phyloP scores from a whole-genome alignment of 2,888 invertebrate species.

The Tenthredo distinguenda region DNA sequence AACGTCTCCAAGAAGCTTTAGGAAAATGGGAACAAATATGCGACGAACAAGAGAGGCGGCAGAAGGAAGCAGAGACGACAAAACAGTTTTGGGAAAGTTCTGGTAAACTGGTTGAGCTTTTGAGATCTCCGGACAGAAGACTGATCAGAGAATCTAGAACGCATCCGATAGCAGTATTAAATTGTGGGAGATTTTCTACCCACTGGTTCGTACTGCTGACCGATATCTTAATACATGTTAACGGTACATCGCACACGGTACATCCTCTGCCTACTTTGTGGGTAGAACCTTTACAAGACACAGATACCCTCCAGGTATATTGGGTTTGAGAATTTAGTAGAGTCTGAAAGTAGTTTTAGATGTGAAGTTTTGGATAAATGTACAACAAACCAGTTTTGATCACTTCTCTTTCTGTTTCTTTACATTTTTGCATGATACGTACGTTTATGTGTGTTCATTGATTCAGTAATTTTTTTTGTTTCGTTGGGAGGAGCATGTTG shows the following conservation, averaged over 20 bases:
- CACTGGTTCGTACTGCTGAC: slow-evolving; percentile 91
- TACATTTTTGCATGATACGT: neutral
- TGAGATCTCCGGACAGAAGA: slow-evolving; percentile 85
- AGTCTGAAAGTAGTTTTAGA: neutral
- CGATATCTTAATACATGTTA: slow-evolving; percentile 89
- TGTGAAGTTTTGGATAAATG: neutral
- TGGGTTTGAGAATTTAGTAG: neutral
- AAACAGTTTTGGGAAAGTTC: slow-evolving; percentile 87
- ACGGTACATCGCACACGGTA: slow-evolving; percentile 83
- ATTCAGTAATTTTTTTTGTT: slow-evolving; percentile 33
- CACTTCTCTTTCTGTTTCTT: neutral
- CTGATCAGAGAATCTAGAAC: slow-evolving; percentile 88
- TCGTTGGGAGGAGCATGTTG: slow-evolving; percentile 48
- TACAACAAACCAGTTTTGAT: neutral
- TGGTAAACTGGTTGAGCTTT: slow-evolving; percentile 83
- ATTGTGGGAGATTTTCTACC: slow-evolving; percentile 87
- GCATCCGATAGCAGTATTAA: slow-evolving; percentile 84
- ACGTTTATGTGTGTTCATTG: slow-evolving; percentile 45
- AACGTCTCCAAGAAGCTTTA: slow-evolving; percentile 81
- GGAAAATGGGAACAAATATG: slow-evolving; percentile 83
- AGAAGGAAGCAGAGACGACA: slow-evolving; percentile 85
- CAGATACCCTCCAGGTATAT: slow-evolving; percentile 81
- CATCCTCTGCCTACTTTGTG: slow-evolving; percentile 89
- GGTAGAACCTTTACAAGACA: slow-evolving; percentile 87
- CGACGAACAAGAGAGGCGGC: slow-evolving; percentile 82